Evolutionary conservation across 2,888 invertebrate species (phyloP), one percentile per base, ranked within the genome.

Genomic region (Platerodrilus igneus): DNA sequence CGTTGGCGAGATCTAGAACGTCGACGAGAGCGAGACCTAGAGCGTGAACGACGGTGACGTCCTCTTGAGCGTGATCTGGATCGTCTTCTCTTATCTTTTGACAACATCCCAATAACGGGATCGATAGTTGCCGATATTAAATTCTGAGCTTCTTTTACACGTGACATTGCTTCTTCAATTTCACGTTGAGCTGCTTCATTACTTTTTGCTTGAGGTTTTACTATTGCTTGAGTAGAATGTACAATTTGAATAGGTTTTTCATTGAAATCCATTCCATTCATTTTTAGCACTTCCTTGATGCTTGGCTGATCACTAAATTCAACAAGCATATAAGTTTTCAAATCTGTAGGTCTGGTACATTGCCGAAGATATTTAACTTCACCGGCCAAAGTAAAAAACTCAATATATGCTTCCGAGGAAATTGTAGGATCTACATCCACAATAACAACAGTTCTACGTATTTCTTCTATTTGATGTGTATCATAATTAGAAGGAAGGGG

Each of bases 141-240:
- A 63, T 88, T 90, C 67, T 95, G 94, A 0, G 94, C 94, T 69
- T 96, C 95, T 63, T 93, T 93, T 0, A 95, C 93, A 47, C 94
- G 76, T 27, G 91, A 88, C 93, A 99, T 94, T 1, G 94, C 95
- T 66, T 94, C 94, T 66, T 95, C 94, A 37, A 96, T 93, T 71
- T 95, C 95, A 26, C 87, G 80, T 60, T 94, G 90, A 0, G 94
- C 94, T 1, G 92, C 93, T 64, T 94, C 93, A 62, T 93, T 93
- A 52, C 91, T 93, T 66, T 95, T 94, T 0, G 92, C 88, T 64
- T 92, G 92, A 0, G 95, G 95, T 60, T 91, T 91, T 2, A 83
- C 78, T 47, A 95, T 93, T 0, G 92, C 84, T 63, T 92, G 90
- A 2, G 86, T 90, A 0, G 96, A 87, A 70, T 97, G 97, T 54